Evolutionary conservation across 2,113 vertebrate genomes (phyloP).

Genomic region (Panthera leo): DNA sequence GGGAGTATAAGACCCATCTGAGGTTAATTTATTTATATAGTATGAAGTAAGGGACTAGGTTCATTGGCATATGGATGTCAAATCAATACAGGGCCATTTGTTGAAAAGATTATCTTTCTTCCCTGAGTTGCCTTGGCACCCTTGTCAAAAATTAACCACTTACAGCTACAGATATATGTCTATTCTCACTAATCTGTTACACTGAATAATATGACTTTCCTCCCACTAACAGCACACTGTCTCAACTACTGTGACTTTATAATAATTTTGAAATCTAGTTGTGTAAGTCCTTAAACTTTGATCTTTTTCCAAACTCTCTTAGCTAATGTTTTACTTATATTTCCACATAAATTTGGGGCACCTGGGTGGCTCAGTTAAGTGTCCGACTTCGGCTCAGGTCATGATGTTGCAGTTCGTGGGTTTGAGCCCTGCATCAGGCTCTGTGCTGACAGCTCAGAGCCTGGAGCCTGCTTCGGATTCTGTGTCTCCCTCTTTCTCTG

Average conservation of each 20-base stretch:
- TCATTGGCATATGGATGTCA: not conserved
- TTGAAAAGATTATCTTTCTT: not conserved
- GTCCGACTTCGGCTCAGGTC: too few relatives aligned
- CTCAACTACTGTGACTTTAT: not conserved
- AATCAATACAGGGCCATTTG: not conserved
- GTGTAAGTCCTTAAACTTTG: not conserved
- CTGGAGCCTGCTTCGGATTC: too few relatives aligned
- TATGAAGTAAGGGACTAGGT: not conserved
- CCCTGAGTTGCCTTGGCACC: not conserved
- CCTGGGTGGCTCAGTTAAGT: too few relatives aligned
- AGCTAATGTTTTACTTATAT: not conserved
- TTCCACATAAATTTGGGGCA: not conserved
- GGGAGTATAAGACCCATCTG: not conserved
- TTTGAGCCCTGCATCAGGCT: too few relatives aligned
- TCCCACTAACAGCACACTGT: not conserved
- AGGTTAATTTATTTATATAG: not conserved
- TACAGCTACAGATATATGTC: not conserved
- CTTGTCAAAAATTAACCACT: not conserved
- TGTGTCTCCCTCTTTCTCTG: too few relatives aligned
- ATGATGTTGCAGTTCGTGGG: too few relatives aligned
- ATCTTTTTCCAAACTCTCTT: constrained; percentile 17
- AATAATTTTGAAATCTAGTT: not conserved
- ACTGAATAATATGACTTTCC: not conserved
- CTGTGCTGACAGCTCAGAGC: too few relatives aligned
- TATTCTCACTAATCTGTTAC: not conserved